Conservation (phyloP, 2,888 invertebrate species). For the Apodemia duryi region DNA sequence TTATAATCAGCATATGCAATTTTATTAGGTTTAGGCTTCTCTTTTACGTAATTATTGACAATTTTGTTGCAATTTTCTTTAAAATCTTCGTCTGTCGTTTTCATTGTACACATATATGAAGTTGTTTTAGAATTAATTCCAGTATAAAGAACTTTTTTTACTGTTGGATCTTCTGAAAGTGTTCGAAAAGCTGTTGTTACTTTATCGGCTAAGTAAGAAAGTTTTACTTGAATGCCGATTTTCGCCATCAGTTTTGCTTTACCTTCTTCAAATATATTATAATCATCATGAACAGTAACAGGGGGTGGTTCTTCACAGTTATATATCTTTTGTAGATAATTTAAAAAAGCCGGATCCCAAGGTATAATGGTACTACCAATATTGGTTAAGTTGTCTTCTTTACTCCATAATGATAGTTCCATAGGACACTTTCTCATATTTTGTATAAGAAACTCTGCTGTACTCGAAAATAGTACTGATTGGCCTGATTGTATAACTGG, state of each 20-base stretch:
- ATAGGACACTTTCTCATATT: constrained; percentile 58
- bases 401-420: constrained; percentile 64
- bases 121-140: constrained; percentile 67
- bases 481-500: constrained; percentile 66
- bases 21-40: constrained; percentile 43
- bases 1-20: constrained; percentile 58
- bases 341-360: constrained; percentile 58
- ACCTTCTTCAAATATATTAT: constrained; percentile 68
- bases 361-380: constrained; percentile 56
- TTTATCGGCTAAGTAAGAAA: constrained; percentile 55
- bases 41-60: constrained; percentile 47
- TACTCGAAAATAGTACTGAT: constrained; percentile 63
- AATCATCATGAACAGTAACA: constrained; percentile 56
- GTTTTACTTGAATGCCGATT: constrained; percentile 60
- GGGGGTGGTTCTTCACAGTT: constrained; percentile 45
- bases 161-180: constrained; percentile 58
- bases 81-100: constrained; percentile 61
- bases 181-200: constrained; percentile 63
- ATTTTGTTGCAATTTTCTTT: constrained; percentile 57
- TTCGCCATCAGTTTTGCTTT: constrained; percentile 61
- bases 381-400: constrained; percentile 55
- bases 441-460: constrained; percentile 58
- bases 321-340: constrained; percentile 49
- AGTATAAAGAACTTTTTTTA: constrained; percentile 62
- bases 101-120: constrained; percentile 66